Conservation (phyloP, 2,113 vertebrate species). For the Melanotaenia duboulayi region DNA sequence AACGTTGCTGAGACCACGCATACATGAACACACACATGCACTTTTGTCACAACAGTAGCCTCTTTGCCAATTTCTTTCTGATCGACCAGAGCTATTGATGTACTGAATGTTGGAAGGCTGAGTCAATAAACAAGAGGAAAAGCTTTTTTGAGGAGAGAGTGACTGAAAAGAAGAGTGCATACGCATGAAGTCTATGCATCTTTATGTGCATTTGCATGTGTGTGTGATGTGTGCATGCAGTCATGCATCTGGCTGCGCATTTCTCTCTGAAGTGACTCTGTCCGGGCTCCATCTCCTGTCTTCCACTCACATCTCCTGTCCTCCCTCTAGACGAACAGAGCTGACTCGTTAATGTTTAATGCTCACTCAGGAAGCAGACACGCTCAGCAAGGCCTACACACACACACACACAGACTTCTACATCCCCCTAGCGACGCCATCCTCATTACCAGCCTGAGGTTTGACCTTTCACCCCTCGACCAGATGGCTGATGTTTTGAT, state of each 20-base stretch:
- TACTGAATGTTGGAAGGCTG: constrained; percentile 53
- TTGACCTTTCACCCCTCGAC: constrained; percentile 76
- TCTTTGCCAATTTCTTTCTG: constrained; percentile 58
- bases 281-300: constrained; percentile 31
- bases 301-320: constrained; percentile 41
- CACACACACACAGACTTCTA: constrained; percentile 51
- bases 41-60: constrained; percentile 38
- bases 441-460: constrained; percentile 81
- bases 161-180: constrained; percentile 44
- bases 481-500: constrained; percentile 82
- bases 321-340: constrained; percentile 59
- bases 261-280: constrained; percentile 29
- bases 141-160: constrained; percentile 56
- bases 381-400: constrained; percentile 36
- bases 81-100: constrained; percentile 70
- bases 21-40: constrained; percentile 6
- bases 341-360: constrained; percentile 81
- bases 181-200: constrained; percentile 35
- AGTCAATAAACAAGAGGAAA: constrained; percentile 75
- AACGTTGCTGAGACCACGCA: constrained; percentile 16
- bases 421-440: constrained; percentile 77
- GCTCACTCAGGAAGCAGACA: constrained; percentile 80
- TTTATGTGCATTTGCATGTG: constrained; percentile 19
- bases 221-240: neutral
- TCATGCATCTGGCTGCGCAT: constrained; percentile 16